Evolutionary conservation across 2,797 vertebrate genomes (phyloP), one percentile per base, ranked within the genome.

Genomic region (Muscicapa comitata): DNA sequence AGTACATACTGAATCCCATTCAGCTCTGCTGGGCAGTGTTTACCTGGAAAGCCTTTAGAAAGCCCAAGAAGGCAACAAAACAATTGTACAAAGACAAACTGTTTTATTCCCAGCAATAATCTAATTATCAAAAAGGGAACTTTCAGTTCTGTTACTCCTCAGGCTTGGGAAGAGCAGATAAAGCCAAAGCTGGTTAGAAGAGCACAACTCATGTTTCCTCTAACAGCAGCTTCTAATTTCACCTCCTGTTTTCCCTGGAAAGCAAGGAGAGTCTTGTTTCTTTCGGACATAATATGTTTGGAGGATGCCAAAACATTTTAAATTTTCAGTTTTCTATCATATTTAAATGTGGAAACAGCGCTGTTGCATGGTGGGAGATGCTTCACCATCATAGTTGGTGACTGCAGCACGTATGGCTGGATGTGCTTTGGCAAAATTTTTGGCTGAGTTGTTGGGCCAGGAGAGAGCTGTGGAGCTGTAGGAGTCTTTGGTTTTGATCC

Each of bases 221-320:
- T 66, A 84, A 76, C 1, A 8, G 33, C 47, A 0, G 1, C 74
- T 76, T 94, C 75, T 76, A 25, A 57, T 89, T 96, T 93, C 89
- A 76, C 25, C 48, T 93, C 86, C 80, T 95, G 86, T 92, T 94
- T 93, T 90, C 51, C 67, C 67, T 94, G 91, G 81, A 91, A 96
- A 92, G 74, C 67, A 80, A 42, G 18, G 14, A 57, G 16, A 71
- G 16, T 9, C 63, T 90, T 91, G 53, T 80, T 91, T 94, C 67
- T 92, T 58, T 91, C 91, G 84, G 77, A 73, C 8, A 5, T 11
- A 29, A 62, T 19, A 51, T 8, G 2, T 62, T 37, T 37, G 12
- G 18, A 29, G 16, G 14, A 55, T 66, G 95, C 80, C 63, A 89
- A 45, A 61, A 8, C 23, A 13, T 29, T 76, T 68, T 75, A 11